phyloP scores from a whole-genome alignment of 2,888 invertebrate genomes.

The Meteorus cinctellus region DNA sequence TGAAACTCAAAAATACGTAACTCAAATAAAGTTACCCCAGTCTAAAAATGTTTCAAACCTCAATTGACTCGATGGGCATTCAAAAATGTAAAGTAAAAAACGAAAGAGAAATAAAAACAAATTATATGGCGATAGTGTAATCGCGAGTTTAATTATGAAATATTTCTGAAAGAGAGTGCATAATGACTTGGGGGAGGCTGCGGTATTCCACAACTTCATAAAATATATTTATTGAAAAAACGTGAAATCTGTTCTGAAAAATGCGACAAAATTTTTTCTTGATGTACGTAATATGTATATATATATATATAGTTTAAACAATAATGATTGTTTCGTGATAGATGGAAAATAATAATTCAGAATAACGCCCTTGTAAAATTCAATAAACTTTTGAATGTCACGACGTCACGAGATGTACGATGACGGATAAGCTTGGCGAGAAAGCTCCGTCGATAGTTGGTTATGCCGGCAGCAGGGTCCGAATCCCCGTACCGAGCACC shows the following conservation, averaged over 20 bases:
- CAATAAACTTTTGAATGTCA: constrained; percentile 1
- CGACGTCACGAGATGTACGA: constrained; percentile 13
- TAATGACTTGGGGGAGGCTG: neutral
- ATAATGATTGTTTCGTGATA: neutral
- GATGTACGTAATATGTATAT: neutral
- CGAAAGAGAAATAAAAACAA: neutral
- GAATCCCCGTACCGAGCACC: constrained; percentile 24
- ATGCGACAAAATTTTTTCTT: neutral
- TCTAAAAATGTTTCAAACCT: neutral
- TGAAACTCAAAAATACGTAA: neutral
- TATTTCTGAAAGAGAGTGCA: neutral
- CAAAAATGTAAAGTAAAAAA: neutral
- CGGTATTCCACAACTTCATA: neutral
- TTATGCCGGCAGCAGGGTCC: constrained; percentile 24
- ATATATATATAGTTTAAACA: neutral
- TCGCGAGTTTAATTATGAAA: neutral
- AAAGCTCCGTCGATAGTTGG: constrained; percentile 39
- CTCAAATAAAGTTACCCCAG: neutral
- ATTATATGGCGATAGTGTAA: no score
- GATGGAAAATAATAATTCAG: neutral
- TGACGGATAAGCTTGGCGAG: constrained; percentile 32
- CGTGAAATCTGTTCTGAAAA: neutral
- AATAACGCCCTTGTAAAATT: neutral
- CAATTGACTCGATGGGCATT: neutral
- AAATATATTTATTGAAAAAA: neutral